Percentiles rank a stretch among this genome's conserved stretches.
These are phyloP conservation scores for Biston stratarius DNA, from an alignment of 2,888 invertebrate genomes.

Conservation along the genomic window DNA sequence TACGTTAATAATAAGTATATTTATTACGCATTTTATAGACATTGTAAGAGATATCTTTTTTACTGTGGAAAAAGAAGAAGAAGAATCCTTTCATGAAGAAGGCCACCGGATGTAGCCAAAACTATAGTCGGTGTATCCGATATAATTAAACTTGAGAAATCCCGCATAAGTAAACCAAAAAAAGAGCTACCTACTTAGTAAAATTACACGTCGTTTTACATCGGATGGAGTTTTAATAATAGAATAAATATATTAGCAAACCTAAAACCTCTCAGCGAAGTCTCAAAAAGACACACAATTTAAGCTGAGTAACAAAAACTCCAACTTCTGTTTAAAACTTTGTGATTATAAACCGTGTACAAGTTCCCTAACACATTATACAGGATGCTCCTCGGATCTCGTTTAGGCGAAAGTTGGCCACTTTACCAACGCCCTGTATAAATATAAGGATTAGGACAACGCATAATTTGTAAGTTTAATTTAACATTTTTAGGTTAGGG, in stretches of 20 bases:
- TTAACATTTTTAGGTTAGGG: conserved; percentile 25
- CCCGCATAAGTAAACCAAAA: neutral
- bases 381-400: conserved; percentile 38
- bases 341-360: conserved; percentile 24
- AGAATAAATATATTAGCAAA: neutral
- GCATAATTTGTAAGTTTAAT: conserved; percentile 43
- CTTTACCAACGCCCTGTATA: conserved; percentile 43
- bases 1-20: too few species aligned
- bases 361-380: conserved; percentile 37
- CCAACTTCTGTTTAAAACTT: conserved; percentile 26
- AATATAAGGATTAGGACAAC: conserved; percentile 38
- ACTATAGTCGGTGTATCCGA: too few species aligned
- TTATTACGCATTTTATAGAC: too few species aligned
- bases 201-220: neutral
- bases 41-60: too few species aligned
- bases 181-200: neutral
- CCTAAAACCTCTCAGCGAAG: conserved; percentile 9
- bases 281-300: conserved; percentile 18
- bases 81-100: too few species aligned
- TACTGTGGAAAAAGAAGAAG: too few species aligned
- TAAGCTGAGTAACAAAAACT: conserved; percentile 22
- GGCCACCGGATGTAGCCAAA: too few species aligned
- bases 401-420: conserved; percentile 43
- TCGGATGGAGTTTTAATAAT: neutral
- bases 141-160: too few species aligned